A percentile compares a stretch with the other conserved stretches of the same genome.
Evolutionary conservation across 2,888 invertebrate genomes (phyloP).

Genomic region (Orchesella flavescens): DNA sequence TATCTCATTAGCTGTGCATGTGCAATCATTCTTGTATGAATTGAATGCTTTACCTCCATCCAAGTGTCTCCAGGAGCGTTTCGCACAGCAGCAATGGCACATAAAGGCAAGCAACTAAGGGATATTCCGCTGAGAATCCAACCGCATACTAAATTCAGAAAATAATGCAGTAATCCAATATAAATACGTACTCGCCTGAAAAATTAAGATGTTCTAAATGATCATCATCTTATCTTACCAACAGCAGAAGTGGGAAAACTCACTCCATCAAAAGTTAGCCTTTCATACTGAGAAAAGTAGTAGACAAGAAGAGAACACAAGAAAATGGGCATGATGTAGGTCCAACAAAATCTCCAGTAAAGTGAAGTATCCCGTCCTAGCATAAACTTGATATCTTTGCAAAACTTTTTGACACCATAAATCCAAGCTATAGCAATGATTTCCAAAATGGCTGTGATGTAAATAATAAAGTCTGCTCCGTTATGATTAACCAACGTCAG

Average conservation of each 20-base stretch:
- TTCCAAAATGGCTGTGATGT: constrained; percentile 78
- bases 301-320: constrained; percentile 75
- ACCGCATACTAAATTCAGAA: constrained; percentile 41
- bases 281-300: constrained; percentile 40
- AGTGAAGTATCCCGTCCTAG: constrained; percentile 80
- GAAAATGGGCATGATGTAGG: constrained; percentile 82
- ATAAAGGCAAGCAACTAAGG: constrained; percentile 75
- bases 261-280: constrained; percentile 36
- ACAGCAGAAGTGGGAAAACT: constrained; percentile 43
- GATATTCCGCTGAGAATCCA: constrained; percentile 73
- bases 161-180: not conserved
- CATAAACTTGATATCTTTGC: constrained; percentile 87
- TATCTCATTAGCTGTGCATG: no score
- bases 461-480: constrained; percentile 79
- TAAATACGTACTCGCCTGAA: not conserved
- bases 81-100: constrained; percentile 74
- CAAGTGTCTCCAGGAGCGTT: constrained; percentile 62
- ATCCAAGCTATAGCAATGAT: constrained; percentile 78
- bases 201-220: no score
- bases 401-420: constrained; percentile 75
- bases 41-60: constrained; percentile 44
- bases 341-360: constrained; percentile 89
- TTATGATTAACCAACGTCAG: constrained; percentile 79
- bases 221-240: constrained; percentile 11
- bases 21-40: no score